Evolutionary conservation across 2,888 invertebrate species (phyloP).

Genomic region (Sminthurides aquaticus): DNA sequence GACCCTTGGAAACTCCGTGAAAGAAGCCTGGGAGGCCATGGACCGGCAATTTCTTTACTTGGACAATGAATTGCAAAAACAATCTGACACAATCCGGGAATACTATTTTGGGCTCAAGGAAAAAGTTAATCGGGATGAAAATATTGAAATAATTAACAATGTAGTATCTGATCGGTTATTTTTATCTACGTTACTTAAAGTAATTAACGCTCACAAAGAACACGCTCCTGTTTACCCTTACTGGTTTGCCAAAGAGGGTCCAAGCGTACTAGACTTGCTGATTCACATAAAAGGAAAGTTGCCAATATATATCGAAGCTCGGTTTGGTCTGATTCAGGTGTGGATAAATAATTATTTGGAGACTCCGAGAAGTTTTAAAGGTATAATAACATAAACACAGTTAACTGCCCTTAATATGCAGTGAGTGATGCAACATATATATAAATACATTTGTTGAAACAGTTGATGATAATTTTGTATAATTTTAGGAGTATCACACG

Average conservation of each 20-base stretch:
- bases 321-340: background rate
- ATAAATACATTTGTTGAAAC: background rate
- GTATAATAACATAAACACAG: too few species aligned
- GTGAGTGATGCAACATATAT: background rate
- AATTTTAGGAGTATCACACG: background rate
- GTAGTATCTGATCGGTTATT: background rate
- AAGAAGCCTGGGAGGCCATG: conserved; percentile 2
- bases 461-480: background rate
- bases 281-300: background rate
- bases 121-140: background rate
- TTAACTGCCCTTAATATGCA: background rate
- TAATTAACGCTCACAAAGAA: background rate
- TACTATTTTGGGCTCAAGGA: background rate
- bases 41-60: background rate
- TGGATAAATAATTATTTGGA: background rate
- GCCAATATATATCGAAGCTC: background rate
- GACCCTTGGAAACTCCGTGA: background rate
- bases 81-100: background rate
- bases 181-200: background rate
- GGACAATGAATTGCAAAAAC: background rate
- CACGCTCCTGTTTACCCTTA: background rate
- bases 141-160: background rate
- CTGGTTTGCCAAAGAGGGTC: background rate
- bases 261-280: background rate
- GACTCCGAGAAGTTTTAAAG: background rate